Conservation (phyloP, 2,113 vertebrate genomes). For the Cettia cetti region DNA sequence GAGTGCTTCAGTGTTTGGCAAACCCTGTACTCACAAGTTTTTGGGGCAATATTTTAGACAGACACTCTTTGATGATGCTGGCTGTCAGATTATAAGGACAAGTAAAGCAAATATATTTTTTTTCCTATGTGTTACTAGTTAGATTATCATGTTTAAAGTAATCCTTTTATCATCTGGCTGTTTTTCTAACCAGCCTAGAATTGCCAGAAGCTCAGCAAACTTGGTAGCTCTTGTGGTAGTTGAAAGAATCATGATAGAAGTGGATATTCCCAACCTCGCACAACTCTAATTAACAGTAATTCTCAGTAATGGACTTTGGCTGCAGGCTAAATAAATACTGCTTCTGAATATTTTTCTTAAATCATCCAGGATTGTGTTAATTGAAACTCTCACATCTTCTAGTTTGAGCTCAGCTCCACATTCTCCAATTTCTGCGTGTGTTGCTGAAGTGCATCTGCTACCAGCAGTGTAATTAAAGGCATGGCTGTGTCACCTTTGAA, state of each 20-base stretch:
- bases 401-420: not conserved
- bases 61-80: not conserved
- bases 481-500: not conserved
- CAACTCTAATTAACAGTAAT: slow-evolving; percentile 69
- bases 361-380: slow-evolving; percentile 63
- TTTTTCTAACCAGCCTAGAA: slow-evolving; percentile 23
- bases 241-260: slow-evolving; percentile 47
- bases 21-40: not conserved
- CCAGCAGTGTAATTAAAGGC: not conserved
- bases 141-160: slow-evolving; percentile 35
- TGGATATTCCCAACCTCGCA: slow-evolving; percentile 54
- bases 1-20: not conserved
- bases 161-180: slow-evolving; percentile 21
- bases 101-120: slow-evolving; percentile 55
- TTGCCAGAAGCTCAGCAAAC: slow-evolving; percentile 42
- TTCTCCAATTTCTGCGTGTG: not conserved
- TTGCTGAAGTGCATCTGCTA: not conserved
- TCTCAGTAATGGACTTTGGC: slow-evolving; percentile 63
- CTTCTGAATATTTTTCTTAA: slow-evolving; percentile 63
- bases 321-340: slow-evolving; percentile 67
- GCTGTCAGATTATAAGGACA: not conserved
- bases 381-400: slow-evolving; percentile 64
- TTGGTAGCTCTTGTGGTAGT: slow-evolving; percentile 21
- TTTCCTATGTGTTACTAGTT: not conserved
- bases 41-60: not conserved